phyloP scores from a whole-genome alignment of 2,113 vertebrate genomes.

The Pterophyllum scalare region DNA sequence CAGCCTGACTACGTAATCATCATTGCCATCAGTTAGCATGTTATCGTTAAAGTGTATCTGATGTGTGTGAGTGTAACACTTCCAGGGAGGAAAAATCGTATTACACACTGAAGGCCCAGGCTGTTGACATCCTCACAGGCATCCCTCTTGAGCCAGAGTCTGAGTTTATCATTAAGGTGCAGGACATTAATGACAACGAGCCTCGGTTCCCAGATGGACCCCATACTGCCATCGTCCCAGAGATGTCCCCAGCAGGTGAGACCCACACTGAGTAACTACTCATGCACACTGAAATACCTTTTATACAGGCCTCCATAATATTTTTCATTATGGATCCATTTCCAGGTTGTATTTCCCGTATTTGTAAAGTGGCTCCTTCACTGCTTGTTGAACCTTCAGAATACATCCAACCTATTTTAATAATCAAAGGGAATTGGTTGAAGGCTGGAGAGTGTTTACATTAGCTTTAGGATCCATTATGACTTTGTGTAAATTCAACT shows the following conservation, averaged over 20 bases:
- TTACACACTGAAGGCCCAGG: constrained; percentile 92
- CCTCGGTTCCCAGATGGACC: constrained; percentile 92
- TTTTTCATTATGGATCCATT: too few relatives aligned
- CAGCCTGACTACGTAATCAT: background rate
- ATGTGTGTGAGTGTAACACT: background rate
- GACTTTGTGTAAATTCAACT: too few relatives aligned
- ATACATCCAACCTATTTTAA: too few relatives aligned
- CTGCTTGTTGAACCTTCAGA: too few relatives aligned
- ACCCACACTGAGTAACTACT: too few relatives aligned
- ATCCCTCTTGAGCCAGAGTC: constrained; percentile 92
- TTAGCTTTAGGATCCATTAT: too few relatives aligned
- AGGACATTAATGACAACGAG: constrained; percentile 97
- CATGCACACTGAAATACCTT: background rate
- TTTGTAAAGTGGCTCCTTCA: too few relatives aligned
- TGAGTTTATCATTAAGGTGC: constrained; percentile 96
- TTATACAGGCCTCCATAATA: background rate
- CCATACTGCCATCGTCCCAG: constrained; percentile 89
- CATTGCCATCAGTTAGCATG: background rate
- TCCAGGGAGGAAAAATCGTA: constrained; percentile 88
- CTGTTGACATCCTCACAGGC: constrained; percentile 88
- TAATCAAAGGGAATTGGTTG: too few relatives aligned
- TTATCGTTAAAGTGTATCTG: background rate
- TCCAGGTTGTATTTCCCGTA: too few relatives aligned
- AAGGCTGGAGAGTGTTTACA: too few relatives aligned
- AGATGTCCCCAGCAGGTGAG: constrained; percentile 96